Conservation (phyloP, 2,113 vertebrate genomes). For the Ochotona curzoniae region DNA sequence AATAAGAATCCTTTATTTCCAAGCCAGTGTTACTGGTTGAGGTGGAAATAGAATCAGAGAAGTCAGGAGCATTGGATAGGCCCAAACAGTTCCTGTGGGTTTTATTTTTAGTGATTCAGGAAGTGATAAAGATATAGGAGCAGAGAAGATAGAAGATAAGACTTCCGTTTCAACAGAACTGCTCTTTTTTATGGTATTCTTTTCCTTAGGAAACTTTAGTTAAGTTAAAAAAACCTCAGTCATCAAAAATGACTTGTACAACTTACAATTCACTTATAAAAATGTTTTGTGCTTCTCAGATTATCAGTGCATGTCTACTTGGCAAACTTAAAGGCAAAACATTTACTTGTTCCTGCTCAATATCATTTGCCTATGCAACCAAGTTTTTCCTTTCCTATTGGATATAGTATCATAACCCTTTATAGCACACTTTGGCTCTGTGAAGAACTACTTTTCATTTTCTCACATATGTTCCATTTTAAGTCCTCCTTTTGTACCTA, state of each 20-base stretch:
- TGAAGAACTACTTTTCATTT: background rate
- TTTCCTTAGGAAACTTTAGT: background rate
- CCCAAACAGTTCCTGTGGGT: background rate
- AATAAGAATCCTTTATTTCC: background rate
- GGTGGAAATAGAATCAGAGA: background rate
- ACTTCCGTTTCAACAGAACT: background rate
- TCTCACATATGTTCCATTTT: background rate
- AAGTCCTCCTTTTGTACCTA: background rate
- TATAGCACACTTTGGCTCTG: background rate
- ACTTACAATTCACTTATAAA: background rate
- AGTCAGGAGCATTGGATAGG: background rate
- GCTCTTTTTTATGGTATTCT: background rate
- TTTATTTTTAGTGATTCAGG: background rate
- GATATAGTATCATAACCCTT: background rate
- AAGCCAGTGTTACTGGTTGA: background rate
- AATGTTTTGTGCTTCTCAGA: background rate
- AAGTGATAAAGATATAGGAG: background rate
- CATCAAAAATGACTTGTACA: background rate
- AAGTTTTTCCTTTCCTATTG: background rate
- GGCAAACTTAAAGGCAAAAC: background rate
- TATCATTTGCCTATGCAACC: background rate
- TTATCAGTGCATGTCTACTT: background rate
- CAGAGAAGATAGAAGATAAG: background rate
- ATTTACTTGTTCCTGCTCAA: background rate
- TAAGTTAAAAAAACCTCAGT: background rate